A percentile compares a stretch with the other conserved stretches of the same genome.
Evolutionary conservation across 2,113 vertebrate species (phyloP).

Genomic region (Sapayoa aenigma): DNA sequence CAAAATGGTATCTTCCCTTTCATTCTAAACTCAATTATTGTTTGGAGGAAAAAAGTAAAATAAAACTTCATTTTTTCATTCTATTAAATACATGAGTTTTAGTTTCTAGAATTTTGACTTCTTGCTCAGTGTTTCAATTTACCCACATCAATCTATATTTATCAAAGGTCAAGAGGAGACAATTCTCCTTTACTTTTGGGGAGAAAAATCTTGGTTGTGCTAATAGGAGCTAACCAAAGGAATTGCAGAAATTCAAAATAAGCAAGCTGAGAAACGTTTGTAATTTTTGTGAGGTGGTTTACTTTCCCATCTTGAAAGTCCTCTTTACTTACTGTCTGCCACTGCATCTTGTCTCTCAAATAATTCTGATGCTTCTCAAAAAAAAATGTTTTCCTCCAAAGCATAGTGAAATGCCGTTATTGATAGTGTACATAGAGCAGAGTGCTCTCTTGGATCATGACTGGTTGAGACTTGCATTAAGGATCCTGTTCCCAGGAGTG

Average conservation of each 20-base stretch:
- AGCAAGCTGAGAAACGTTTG: background rate
- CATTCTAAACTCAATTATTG: background rate
- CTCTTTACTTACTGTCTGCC: background rate
- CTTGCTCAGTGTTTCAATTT: background rate
- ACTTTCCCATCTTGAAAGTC: background rate
- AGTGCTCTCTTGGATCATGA: background rate
- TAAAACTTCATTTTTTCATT: background rate
- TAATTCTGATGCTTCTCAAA: background rate
- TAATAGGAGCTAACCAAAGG: background rate
- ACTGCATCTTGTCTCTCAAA: background rate
- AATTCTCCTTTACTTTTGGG: background rate
- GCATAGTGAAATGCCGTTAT: background rate
- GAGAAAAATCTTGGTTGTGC: background rate
- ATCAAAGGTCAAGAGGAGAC: background rate
- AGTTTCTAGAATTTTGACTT: background rate
- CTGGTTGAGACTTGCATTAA: background rate
- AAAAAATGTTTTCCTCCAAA: background rate
- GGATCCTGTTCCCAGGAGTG: background rate
- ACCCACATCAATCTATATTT: background rate
- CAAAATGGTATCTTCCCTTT: background rate
- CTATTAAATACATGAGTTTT: background rate
- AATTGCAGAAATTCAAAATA: background rate
- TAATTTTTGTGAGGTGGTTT: background rate
- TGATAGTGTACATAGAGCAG: background rate
- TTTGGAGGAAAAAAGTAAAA: background rate